phyloP scores from a whole-genome alignment of 2,888 invertebrate species.

The Euphydryas editha region DNA sequence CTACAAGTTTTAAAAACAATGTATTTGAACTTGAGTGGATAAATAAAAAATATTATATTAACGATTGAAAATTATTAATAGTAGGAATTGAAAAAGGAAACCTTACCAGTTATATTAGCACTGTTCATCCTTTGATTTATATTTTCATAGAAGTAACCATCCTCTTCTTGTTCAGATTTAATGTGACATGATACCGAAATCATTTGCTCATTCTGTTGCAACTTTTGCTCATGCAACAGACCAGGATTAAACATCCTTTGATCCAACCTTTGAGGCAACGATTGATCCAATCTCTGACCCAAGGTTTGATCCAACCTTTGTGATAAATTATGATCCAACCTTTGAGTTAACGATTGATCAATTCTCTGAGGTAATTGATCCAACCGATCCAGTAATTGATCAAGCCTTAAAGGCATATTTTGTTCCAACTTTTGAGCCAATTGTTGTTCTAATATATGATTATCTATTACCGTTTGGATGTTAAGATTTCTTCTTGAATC shows the following conservation, averaged over 20 bases:
- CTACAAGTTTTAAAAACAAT: too few species aligned
- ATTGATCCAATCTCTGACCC: constrained; percentile 44
- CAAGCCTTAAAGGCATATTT: constrained; percentile 46
- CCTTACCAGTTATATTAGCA: constrained; percentile 64
- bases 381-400: constrained; percentile 36
- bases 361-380: constrained; percentile 44
- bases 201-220: constrained; percentile 58
- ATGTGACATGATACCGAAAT: constrained; percentile 72
- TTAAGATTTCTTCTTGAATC: constrained; percentile 42
- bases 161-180: constrained; percentile 74
- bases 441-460: constrained; percentile 50
- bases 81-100: constrained; percentile 4
- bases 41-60: too few species aligned
- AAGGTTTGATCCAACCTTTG: constrained; percentile 46
- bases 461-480: constrained; percentile 42
- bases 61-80: too few species aligned
- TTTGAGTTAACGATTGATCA: constrained; percentile 47
- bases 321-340: constrained; percentile 48
- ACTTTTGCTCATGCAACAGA: constrained; percentile 48
- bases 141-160: constrained; percentile 72
- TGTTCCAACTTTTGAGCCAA: constrained; percentile 51
- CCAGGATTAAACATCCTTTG: constrained; percentile 47
- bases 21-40: too few species aligned
- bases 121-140: constrained; percentile 56
- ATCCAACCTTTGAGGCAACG: constrained; percentile 47